Evolutionary conservation across 2,113 vertebrate genomes (phyloP).

Genomic region (Paedocypris sp.): DNA sequence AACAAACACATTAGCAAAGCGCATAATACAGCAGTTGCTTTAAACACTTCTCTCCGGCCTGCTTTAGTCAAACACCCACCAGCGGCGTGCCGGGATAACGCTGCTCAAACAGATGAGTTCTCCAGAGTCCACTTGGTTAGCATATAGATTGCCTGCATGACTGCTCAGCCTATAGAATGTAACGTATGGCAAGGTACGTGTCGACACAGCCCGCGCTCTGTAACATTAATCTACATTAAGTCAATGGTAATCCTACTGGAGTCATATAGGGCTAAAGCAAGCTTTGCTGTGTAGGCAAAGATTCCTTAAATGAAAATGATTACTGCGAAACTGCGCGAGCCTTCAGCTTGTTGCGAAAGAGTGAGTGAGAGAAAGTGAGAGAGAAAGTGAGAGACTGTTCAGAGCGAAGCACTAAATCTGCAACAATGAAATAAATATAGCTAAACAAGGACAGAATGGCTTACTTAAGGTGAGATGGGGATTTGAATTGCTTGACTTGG

Average conservation of each 20-base stretch:
- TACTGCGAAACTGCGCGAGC: neutral
- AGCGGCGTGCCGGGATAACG: neutral
- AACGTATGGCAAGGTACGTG: constrained; percentile 6
- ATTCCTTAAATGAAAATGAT: constrained; percentile 1
- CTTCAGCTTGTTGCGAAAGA: neutral
- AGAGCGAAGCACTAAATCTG: neutral
- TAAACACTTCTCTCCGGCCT: neutral
- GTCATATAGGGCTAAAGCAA: constrained; percentile 6
- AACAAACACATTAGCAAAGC: neutral
- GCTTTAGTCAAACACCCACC: neutral
- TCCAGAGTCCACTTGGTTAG: constrained; percentile 23
- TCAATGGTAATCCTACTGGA: constrained; percentile 16
- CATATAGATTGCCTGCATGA: constrained; percentile 21
- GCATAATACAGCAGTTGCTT: neutral
- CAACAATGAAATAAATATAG: constrained; percentile 1
- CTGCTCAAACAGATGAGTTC: constrained; percentile 11
- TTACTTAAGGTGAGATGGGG: neutral
- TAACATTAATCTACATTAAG: constrained; percentile 25
- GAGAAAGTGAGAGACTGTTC: neutral
- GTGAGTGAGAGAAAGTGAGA: neutral
- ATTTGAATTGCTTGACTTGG: neutral
- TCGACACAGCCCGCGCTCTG: neutral
- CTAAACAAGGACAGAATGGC: neutral
- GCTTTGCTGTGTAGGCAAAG: constrained; percentile 10
- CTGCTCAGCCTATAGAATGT: constrained; percentile 17